Conservation (phyloP, 1,140 invertebrate species). For the Andrena cerasifolii region DNA sequence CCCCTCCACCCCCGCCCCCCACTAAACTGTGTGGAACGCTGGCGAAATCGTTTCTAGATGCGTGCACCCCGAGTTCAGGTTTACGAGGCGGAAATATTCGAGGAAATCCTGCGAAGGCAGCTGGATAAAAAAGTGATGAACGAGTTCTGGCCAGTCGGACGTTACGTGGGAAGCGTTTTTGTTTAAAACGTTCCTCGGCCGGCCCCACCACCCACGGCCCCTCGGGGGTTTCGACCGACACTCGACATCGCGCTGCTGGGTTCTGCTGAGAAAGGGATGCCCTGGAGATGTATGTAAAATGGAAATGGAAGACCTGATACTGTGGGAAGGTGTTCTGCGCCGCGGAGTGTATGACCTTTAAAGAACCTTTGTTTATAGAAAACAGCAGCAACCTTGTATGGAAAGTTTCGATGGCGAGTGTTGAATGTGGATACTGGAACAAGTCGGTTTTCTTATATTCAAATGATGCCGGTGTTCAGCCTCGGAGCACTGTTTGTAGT, state of each 20-base stretch:
- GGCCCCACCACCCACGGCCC: no score
- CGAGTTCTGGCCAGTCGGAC: slow-evolving; percentile 10
- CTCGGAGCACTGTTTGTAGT: no score
- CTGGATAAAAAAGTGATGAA: slow-evolving; percentile 32
- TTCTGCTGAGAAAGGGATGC: background rate
- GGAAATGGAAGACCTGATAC: slow-evolving; percentile 16
- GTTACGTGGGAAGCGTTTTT: slow-evolving; percentile 8
- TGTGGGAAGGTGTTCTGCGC: background rate
- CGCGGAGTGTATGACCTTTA: background rate
- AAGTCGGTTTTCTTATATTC: background rate
- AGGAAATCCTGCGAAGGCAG: slow-evolving; percentile 17
- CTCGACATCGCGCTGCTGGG: background rate
- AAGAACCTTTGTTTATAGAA: slow-evolving; percentile 10
- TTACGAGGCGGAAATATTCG: slow-evolving; percentile 49
- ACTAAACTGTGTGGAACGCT: background rate
- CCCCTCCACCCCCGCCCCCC: background rate
- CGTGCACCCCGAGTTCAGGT: background rate
- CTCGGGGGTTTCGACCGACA: background rate
- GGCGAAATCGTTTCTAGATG: slow-evolving; percentile 6
- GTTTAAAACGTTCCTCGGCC: slow-evolving; percentile 6
- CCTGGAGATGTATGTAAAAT: background rate
- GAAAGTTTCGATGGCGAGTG: background rate
- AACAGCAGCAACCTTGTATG: slow-evolving; percentile 6
- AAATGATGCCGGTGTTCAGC: no score
- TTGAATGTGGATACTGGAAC: background rate